phyloP scores from a whole-genome alignment of 2,888 invertebrate genomes.

The Xanthia icteritia region DNA sequence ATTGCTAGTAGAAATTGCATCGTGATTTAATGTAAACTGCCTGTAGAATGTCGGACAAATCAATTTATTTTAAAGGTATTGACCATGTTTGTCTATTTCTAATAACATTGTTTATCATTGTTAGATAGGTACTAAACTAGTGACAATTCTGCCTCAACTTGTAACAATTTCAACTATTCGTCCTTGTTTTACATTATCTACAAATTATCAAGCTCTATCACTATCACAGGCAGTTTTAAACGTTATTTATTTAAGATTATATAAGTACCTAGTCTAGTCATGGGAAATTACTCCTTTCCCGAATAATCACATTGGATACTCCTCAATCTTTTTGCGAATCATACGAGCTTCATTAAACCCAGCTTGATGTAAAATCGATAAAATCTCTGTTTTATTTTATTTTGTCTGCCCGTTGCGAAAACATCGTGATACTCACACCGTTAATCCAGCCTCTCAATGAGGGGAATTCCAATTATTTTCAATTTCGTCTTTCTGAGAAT shows the following conservation, averaged over 20 bases:
- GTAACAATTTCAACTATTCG: not conserved
- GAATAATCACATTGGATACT: not conserved
- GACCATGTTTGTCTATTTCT: conserved; percentile 23
- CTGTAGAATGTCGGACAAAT: conserved; percentile 16
- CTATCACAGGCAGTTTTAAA: not conserved
- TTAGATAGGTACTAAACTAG: conserved; percentile 4
- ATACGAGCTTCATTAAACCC: conserved; percentile 10
- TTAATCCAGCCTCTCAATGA: conserved; percentile 41
- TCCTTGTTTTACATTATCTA: not conserved
- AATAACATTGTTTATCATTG: conserved; percentile 2
- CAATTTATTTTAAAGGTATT: conserved; percentile 20
- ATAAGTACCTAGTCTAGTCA: not conserved
- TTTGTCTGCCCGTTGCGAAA: conserved; percentile 32
- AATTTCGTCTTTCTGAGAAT: conserved; percentile 54
- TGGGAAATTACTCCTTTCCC: not conserved
- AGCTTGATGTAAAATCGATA: conserved; percentile 38
- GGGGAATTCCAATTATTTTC: conserved; percentile 51
- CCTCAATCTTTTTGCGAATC: conserved; percentile 1
- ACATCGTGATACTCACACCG: conserved; percentile 39
- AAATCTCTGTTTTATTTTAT: conserved; percentile 45
- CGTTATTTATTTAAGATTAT: not conserved
- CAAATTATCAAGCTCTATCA: not conserved
- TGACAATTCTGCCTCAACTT: conserved; percentile 7
- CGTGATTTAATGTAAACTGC: conserved; percentile 6
- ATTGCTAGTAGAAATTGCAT: not conserved